Evolutionary conservation across 2,888 invertebrate species (phyloP), one percentile per base, ranked within the genome.

Genomic region (Phortica magna): DNA sequence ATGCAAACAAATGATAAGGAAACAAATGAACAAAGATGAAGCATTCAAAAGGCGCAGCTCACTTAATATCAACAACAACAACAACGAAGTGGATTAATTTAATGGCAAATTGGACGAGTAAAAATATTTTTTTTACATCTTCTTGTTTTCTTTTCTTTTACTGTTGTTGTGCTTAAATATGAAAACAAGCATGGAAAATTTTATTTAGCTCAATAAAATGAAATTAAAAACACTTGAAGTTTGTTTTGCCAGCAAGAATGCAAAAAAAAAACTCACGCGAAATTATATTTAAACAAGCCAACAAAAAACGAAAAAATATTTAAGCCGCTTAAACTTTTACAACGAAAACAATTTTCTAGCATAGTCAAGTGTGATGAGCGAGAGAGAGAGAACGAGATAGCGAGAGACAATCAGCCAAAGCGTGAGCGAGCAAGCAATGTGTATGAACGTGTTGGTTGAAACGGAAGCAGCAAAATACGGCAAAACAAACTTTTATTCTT

Each of bases 281-380:
- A 55, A n/a, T n/a, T 17, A 55, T n/a, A 55, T 55, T n/a, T 55
- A 55, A 55, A 55, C 7, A 6, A 17, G 14, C 17, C 12, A 12
- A 53, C 12, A 53, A 59, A 4, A 57, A 12, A 53, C 12, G 7
- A 59, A 4, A 57, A 9, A 10, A 22, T 64, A 19, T 64, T 64
- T 39, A 64, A 64, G 64, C 64, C 14, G 64, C 64, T 64, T 64
- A 39, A 64, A 64, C 64, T 64, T 64, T 22, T 39, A 14, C 39
- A 61, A 22, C 39, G 14, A 64, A 64, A 64, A 64, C 19, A 17
- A 64, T 22, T 14, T 64, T 22, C 10, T 14, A 7, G 7, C 19
- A 64, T 31, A 19, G 64, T 22, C 64, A 64, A 64, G 31, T 14
- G 39, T 64, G 64, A 53, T 14, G n/a, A 53, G 10, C n/a, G n/a